A percentile compares a stretch with the other conserved stretches of the same genome.
These are phyloP conservation scores for Pegoplata infirma DNA, from an alignment of 2,888 invertebrate genomes.

Conservation along the genomic window DNA sequence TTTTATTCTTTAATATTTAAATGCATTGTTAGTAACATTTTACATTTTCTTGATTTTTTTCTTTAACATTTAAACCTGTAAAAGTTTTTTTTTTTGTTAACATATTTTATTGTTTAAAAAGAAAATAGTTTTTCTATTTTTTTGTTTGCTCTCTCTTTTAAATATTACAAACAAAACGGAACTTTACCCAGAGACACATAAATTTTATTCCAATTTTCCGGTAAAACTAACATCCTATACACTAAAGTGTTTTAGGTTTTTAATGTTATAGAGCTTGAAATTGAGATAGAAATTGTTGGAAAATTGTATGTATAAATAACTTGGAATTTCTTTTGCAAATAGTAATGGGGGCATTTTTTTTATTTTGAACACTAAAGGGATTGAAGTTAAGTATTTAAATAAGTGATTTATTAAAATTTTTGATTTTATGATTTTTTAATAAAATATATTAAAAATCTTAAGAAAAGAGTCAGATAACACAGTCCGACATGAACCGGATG, in stretches of 20 bases:
- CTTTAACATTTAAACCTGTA: conserved; percentile 19
- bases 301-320: not conserved
- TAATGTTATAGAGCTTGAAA: conserved; percentile 41
- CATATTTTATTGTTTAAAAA: conserved; percentile 34
- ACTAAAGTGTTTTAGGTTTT: conserved; percentile 27
- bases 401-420: too few relatives aligned
- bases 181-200: conserved; percentile 62
- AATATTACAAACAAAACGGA: conserved; percentile 25
- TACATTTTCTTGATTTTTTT: not conserved
- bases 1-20: conserved; percentile 15
- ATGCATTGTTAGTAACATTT: not conserved
- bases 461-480: too few relatives aligned
- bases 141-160: conserved; percentile 16
- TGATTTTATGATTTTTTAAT: too few relatives aligned
- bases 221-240: conserved; percentile 67
- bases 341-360: too few relatives aligned
- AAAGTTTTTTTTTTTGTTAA: conserved; percentile 22
- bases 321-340: too few relatives aligned
- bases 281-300: conserved; percentile 1
- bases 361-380: too few relatives aligned
- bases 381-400: too few relatives aligned
- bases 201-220: conserved; percentile 71
- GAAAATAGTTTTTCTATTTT: conserved; percentile 16
- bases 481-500: too few relatives aligned
- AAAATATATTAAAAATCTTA: too few relatives aligned